These are phyloP conservation scores for Istiophorus platypterus DNA, from an alignment of 2,113 vertebrate species.

Conservation along the genomic window DNA sequence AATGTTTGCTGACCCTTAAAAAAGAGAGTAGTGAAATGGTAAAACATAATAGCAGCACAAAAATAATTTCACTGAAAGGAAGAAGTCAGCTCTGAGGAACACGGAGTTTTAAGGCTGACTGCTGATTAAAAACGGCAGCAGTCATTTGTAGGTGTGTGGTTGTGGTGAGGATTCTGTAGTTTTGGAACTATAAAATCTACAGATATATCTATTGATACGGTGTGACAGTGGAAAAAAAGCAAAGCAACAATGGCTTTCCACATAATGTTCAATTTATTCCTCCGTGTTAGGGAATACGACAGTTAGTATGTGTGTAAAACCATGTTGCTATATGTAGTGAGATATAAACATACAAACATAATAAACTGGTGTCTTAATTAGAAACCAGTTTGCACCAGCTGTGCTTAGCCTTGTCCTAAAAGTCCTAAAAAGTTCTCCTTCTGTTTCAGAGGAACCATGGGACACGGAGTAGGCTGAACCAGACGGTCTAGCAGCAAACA, in stretches of 20 bases:
- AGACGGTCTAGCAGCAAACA: constrained; percentile 71
- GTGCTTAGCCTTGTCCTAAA: constrained; percentile 15
- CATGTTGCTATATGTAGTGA: neutral
- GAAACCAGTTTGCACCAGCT: constrained; percentile 3
- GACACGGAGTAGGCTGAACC: constrained; percentile 82
- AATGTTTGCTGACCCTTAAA: neutral
- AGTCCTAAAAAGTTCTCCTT: constrained; percentile 14
- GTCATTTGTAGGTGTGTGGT: neutral
- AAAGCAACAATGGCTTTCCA: too few relatives aligned
- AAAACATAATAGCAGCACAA: neutral
- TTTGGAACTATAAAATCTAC: neutral
- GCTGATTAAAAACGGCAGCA: neutral
- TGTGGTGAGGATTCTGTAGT: neutral
- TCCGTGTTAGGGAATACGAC: neutral
- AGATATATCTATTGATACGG: neutral
- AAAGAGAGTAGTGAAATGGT: neutral
- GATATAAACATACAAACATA: neutral
- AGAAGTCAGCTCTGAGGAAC: too few relatives aligned
- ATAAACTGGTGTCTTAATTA: neutral
- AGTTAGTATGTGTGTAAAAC: neutral
- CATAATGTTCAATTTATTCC: neutral
- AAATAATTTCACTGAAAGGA: neutral
- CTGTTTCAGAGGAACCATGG: constrained; percentile 82
- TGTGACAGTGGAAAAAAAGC: too few relatives aligned
- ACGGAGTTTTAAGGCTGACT: neutral